Conservation (phyloP, 2,113 vertebrate genomes). For the Sprattus sprattus region DNA sequence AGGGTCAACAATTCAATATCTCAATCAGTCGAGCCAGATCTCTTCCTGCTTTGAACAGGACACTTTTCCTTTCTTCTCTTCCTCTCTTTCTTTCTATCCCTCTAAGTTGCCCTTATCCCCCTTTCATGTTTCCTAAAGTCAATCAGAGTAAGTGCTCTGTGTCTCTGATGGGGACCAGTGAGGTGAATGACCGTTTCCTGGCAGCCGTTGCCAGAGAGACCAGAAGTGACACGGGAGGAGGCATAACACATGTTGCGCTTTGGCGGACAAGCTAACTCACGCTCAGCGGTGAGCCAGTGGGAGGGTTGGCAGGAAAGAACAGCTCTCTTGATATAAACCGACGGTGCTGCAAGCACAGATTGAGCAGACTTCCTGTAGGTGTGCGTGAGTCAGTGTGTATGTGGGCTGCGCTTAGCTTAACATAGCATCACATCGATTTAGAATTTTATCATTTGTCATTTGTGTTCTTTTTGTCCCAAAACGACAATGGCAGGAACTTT, state of each 20-base stretch:
- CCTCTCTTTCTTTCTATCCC: neutral
- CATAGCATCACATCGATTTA: neutral
- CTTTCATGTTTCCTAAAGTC: slow-evolving; percentile 28
- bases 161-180: slow-evolving; percentile 39
- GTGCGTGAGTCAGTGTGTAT: neutral
- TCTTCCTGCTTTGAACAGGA: neutral
- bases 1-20: neutral
- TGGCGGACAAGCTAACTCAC: slow-evolving; percentile 33
- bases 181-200: slow-evolving; percentile 49
- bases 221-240: slow-evolving; percentile 46
- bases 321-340: slow-evolving; percentile 3
- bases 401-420: slow-evolving; percentile 24
- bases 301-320: neutral
- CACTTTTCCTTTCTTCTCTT: neutral
- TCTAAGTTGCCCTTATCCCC: slow-evolving; percentile 23
- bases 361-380: slow-evolving; percentile 19
- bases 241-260: slow-evolving; percentile 41
- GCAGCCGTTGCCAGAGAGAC: slow-evolving; percentile 59
- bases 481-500: neutral
- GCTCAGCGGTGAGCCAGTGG: neutral
- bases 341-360: neutral
- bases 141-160: slow-evolving; percentile 53
- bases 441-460: neutral
- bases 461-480: neutral
- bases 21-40: neutral